Base-by-base conservation (phyloP, 2,888 invertebrate genomes). In the Copidosoma aretas region DNA sequence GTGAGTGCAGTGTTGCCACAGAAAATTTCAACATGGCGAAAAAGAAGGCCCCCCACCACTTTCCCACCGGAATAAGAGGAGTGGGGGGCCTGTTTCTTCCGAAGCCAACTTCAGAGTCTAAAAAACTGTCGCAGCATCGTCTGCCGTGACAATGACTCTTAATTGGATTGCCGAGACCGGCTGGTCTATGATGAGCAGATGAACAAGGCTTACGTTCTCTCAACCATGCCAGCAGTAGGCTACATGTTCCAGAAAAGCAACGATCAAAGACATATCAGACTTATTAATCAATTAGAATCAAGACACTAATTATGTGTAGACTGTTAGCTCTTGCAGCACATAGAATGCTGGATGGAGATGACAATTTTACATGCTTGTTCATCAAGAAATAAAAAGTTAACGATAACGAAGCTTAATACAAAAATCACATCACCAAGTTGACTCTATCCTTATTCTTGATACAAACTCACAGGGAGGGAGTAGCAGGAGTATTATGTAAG, bases 211-310 rank as follows among this genome's bases (percentile, higher is more conserved):
- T 89, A 92, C 76, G 86, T 95, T 22, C 85, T 94, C 60, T 91
- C 94, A 46, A 94, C 94, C 0, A 90, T 95, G 88, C 93, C 94
- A 25, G 91, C 93, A 51, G 92, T 95, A 85, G 90, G 91, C 10
- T 94, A 93, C 81, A 90, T 90, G 84, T 91, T 90, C 73, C 91
- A 93, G 80, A 93, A 92, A 24, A 80, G 87, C 54, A 89, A 90
- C 74, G 90, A 90, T 77, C 93, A 0, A 93, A 94, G 85, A 91
- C 91, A n/a, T n/a, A n/a, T 0, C 85, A 93, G 73, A 84, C 95
- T 60, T 91, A 91, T 78, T 93, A 93, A 81, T 90, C 91, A 71
- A 82, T 85, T 56, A 84, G 86, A 75, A 79, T 85, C 54, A 79
- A 85, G 71, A 86, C 87, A 19, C 90, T 91, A 19, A 91, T 92